A percentile compares a stretch with the other conserved stretches of the same genome.
These are phyloP conservation scores for Pagrus major DNA, from an alignment of 2,113 vertebrate species.

Conservation along the genomic window DNA sequence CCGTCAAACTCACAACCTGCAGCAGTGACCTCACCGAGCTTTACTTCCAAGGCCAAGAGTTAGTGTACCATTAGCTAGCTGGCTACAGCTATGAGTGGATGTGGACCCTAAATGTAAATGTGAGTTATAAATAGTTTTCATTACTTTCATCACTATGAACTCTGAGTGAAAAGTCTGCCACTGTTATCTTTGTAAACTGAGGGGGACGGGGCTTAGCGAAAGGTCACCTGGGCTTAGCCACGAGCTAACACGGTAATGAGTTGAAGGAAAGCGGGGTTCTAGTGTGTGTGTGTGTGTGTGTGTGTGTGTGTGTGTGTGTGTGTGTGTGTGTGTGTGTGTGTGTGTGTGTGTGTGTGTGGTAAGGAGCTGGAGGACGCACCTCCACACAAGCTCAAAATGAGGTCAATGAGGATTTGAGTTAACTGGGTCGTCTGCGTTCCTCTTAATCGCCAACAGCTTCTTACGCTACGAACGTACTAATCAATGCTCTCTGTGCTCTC, in stretches of 20 bases:
- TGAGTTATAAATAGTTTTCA: no score
- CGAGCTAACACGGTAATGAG: constrained; percentile 1
- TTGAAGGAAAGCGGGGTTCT: background rate
- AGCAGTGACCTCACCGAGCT: background rate
- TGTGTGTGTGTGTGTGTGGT: constrained; percentile 5
- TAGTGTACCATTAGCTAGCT: no score
- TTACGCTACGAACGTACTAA: constrained; percentile 20
- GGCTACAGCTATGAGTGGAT: no score
- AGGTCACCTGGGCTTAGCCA: background rate
- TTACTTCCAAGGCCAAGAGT: background rate
- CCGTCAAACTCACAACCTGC: background rate
- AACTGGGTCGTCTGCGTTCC: constrained; percentile 61
- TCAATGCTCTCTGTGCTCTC: background rate
- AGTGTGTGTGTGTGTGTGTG: background rate
- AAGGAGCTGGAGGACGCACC: constrained; percentile 18
- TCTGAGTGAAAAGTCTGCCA: background rate
- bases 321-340: background rate
- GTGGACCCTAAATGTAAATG: no score
- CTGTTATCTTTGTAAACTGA: background rate
- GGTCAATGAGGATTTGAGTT: constrained; percentile 63
- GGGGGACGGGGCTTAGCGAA: background rate
- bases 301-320: constrained; percentile 1
- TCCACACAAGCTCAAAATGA: constrained; percentile 26
- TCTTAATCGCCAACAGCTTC: constrained; percentile 30
- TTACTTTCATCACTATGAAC: no score